phyloP scores from a whole-genome alignment of 2,888 invertebrate species.

The Orchesellides sinensis region DNA sequence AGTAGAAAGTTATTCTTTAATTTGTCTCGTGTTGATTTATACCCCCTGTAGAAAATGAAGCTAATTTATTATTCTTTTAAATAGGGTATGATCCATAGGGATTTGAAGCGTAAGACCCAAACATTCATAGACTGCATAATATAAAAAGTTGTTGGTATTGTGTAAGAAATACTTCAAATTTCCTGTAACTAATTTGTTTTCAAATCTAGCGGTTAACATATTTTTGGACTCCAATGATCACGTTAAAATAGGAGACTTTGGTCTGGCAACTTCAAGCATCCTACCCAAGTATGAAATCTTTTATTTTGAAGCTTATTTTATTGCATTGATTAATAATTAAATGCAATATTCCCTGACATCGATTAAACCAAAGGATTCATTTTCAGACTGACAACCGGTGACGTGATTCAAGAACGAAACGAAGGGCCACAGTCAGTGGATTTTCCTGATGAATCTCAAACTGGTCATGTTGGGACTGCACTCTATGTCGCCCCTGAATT shows the following conservation, averaged over 20 bases:
- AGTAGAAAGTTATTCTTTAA: too few species aligned
- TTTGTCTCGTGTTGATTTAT: too few species aligned
- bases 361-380: background rate
- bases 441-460: conserved; percentile 80
- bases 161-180: too few species aligned
- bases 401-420: conserved; percentile 8
- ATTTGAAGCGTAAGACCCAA: conserved; percentile 66
- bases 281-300: conserved; percentile 76
- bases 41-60: too few species aligned
- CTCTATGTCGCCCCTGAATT: conserved; percentile 97
- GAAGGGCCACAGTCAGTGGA: conserved; percentile 74
- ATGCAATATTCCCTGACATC: background rate
- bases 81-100: conserved; percentile 80
- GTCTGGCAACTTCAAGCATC: conserved; percentile 91
- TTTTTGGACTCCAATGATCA: conserved; percentile 96
- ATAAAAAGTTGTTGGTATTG: too few species aligned
- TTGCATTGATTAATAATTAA: too few species aligned
- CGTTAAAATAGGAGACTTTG: conserved; percentile 99
- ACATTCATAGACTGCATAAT: too few species aligned
- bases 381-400: conserved; percentile 25
- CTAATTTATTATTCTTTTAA: too few species aligned
- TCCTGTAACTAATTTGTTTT: conserved; percentile 75
- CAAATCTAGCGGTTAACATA: conserved; percentile 84
- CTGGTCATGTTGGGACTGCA: conserved; percentile 94
- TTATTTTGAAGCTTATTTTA: background rate